Evolutionary conservation across 2,797 vertebrate genomes (phyloP).

Genomic region (Phataginus tetradactyla): DNA sequence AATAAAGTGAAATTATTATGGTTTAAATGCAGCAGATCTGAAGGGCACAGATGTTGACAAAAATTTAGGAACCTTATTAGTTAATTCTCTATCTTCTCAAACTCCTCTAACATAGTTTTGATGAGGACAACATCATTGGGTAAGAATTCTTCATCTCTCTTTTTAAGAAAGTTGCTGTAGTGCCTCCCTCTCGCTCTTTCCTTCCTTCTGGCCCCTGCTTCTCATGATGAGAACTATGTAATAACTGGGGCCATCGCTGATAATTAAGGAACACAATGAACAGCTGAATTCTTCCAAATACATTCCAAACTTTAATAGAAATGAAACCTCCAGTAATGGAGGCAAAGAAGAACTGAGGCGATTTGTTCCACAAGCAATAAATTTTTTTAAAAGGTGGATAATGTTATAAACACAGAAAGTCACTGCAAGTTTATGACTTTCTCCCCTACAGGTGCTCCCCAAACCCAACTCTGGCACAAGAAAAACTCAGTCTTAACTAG

Average conservation of each 20-base stretch:
- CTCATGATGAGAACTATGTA: background rate
- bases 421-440: background rate
- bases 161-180: background rate
- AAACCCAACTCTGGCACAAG: background rate
- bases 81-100: background rate
- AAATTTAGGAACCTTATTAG: background rate
- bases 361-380: background rate
- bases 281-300: background rate
- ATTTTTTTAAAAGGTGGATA: background rate
- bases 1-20: background rate
- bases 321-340: background rate
- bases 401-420: background rate
- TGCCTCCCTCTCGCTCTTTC: background rate
- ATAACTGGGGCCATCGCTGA: background rate
- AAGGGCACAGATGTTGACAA: background rate
- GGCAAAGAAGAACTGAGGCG: background rate
- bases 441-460: background rate
- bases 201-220: background rate
- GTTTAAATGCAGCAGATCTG: background rate
- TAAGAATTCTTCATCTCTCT: background rate
- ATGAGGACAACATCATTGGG: background rate
- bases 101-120: background rate
- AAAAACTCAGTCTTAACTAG: background rate
- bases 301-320: slow-evolving; percentile 10
- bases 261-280: background rate